Conservation (phyloP, 1,140 invertebrate species). For the Drosophila tani region DNA sequence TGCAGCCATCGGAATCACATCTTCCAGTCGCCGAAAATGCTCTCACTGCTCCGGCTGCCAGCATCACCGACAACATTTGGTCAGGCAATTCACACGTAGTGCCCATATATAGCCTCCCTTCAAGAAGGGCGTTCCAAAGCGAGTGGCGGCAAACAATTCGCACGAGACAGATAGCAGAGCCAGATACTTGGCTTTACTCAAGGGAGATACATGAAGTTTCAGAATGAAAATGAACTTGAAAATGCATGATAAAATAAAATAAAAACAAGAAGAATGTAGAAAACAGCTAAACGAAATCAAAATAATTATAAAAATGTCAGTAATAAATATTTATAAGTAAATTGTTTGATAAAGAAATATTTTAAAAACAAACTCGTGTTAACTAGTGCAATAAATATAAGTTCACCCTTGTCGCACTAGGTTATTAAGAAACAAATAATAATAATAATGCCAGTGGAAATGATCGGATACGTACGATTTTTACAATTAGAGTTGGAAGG, state of each 20-base stretch:
- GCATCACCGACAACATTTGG: conserved; percentile 40
- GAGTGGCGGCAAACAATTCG: conserved; percentile 33
- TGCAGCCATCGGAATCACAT: conserved; percentile 60
- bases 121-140: not conserved
- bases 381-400: no score
- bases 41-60: conserved; percentile 17
- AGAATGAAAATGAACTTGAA: conserved; percentile 12
- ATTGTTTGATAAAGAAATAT: no score
- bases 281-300: no score
- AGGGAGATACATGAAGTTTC: conserved; percentile 20
- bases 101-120: conserved; percentile 45
- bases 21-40: conserved; percentile 36
- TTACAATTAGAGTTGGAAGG: not conserved
- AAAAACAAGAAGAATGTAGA: no score
- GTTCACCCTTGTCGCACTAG: no score
- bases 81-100: conserved; percentile 56
- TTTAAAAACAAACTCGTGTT: no score
- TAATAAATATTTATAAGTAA: no score
- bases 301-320: no score
- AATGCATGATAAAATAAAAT: not conserved
- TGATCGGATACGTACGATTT: not conserved
- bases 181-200: conserved; percentile 8
- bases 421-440: no score
- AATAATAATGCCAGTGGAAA: no score
- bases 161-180: conserved; percentile 40